A percentile compares a stretch with the other conserved stretches of the same genome.
These are phyloP conservation scores for Nipponia nippon DNA, from an alignment of 2,113 vertebrate genomes.

Conservation along the genomic window DNA sequence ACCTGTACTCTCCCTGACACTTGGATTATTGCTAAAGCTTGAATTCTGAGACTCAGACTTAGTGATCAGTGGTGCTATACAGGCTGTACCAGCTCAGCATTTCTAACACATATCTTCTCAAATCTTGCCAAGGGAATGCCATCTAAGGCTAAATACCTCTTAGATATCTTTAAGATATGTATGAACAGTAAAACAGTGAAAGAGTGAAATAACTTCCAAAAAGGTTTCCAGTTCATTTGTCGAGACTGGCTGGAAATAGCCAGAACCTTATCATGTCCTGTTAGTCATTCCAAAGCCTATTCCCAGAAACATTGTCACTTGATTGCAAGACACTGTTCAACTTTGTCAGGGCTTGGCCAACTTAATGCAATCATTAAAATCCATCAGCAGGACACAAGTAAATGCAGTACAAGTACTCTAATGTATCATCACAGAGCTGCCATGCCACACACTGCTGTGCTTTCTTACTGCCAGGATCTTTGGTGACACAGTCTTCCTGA, in stretches of 20 bases:
- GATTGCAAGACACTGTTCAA: not conserved
- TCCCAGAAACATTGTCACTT: not conserved
- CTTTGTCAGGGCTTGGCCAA: not conserved
- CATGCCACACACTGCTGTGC: not conserved
- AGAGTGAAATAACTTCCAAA: not conserved
- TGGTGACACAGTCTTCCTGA: not conserved
- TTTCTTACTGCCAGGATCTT: not conserved
- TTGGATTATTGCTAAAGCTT: not conserved
- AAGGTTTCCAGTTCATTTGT: not conserved
- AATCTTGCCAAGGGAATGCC: not conserved
- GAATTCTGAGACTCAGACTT: not conserved
- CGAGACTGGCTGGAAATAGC: not conserved
- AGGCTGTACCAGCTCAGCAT: not conserved
- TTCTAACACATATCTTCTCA: not conserved
- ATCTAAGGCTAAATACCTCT: not conserved
- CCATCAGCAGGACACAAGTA: not conserved
- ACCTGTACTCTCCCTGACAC: not conserved
- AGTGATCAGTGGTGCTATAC: not conserved
- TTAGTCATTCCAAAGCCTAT: not conserved
- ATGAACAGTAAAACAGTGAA: not conserved
- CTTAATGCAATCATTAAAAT: not conserved
- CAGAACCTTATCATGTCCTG: not conserved
- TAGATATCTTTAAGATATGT: not conserved
- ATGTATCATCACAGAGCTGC: not conserved
- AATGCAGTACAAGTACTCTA: not conserved